Base-by-base conservation (phyloP, 1,140 invertebrate genomes). In the Drosophila setifemur region DNA sequence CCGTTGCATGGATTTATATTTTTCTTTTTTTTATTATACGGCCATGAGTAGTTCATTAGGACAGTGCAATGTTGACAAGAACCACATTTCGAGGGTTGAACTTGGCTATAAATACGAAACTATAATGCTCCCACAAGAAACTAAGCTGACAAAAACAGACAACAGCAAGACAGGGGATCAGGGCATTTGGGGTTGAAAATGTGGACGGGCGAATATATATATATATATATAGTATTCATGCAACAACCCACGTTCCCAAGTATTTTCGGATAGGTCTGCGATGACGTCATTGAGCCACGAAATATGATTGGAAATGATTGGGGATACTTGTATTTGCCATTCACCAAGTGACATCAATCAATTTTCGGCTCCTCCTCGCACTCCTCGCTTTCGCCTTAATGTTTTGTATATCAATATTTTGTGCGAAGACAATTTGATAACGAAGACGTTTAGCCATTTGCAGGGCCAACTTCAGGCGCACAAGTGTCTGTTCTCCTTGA, bases 401-500 rank as follows among this genome's bases (percentile, higher is more conserved):
- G 31, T 40, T 37, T 64, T 66, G 61, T 66, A 49, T 40, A 64
- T 64, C 58, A 66, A 66, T 66, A 66, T 66, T 66, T 64, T 64
- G 61, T 25, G 11, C 33, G 12, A 63, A 18, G 60, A 64, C 60
- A 21, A 39, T 48, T 48, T 63, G 60, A 66, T 66, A 66, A 66
- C 61, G 61, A 64, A 66, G 61, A 66, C 60, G 57, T 64, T 64
- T 64, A 64, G 60, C 55, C 60, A 64, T 64, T 64, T 64, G 60
- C 60, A 49, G 60, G 57, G 39, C 42, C 57, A 64, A 64, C 60
- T 64, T 64, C 60, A 64, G 33, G n/a, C 33, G 5, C 42, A 49
- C 31, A 64, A 64, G 60, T 64, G 57, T 28, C 57, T 40, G 31
- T 43, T 50, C 44, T 64, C 33, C 57, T 37, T 14, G 42, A 39